Evolutionary conservation across 2,113 vertebrate genomes (phyloP), one percentile per base, ranked within the genome.

Genomic region (Saccopteryx leptura): DNA sequence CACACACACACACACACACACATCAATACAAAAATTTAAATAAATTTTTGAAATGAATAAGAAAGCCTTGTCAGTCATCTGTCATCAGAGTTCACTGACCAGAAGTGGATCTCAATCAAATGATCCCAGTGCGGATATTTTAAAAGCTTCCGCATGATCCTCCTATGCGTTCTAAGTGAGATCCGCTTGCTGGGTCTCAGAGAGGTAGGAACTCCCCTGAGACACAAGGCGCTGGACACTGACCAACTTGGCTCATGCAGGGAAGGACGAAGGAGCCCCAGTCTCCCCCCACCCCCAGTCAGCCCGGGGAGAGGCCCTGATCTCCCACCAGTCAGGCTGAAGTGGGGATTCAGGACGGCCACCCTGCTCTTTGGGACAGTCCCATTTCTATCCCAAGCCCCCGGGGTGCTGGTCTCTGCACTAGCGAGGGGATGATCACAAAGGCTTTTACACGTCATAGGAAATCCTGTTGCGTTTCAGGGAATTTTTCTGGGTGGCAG

Each of bases 301-400:
- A 18, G 14, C 46, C 18, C 21, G 14, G 1, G 21, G 11, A 58
- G 10, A 18, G 24, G 6, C 28, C 14, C 5, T 19, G 18, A 24
- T 23, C 15, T 17, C 46, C 1, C 1, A 3, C n/a, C 50, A 19
- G 9, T 8, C 8, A 14, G 33, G n/a, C 1, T 33, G 21, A 50
- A 12, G 33, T 69, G 46, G 74, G n/a, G 4, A 17, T 39, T 52
- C 50, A 46, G 2, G 2, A 21, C 4, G 9, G 28, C 21, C 21
- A 6, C n/a, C 13, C n/a, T 31, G 18, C 14, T 82, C 68, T 82
- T 48, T 7, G 26, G 24, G 48, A 69, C 13, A 19, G 28, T 65
- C 65, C 31, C 56, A 0, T 61, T 46, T 56, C 75, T 26, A 39
- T 54, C 39, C 31, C 56, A 69, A 48, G 39, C 14, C 17, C 28